Conservation (phyloP, 2,113 vertebrate genomes). For the Macquaria ambigua region DNA sequence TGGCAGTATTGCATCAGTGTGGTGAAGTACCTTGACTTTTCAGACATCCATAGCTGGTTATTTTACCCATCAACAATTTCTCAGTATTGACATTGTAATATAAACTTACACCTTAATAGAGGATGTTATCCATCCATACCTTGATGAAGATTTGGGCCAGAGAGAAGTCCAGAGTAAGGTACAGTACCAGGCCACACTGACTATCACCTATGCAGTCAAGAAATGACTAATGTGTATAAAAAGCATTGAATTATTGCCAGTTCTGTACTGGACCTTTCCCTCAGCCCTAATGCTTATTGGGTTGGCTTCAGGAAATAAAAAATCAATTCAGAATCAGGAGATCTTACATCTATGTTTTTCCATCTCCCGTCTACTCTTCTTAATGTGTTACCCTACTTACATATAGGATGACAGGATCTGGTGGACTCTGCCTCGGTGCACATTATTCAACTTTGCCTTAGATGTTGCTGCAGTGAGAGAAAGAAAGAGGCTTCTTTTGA, state of each 20-base stretch:
- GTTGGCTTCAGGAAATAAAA: background rate
- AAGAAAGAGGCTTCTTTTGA: constrained; percentile 40
- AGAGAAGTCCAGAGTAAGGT: background rate
- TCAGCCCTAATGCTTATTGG: background rate
- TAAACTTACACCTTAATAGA: background rate
- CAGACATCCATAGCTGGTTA: background rate
- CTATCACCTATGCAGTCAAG: background rate
- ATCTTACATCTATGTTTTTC: background rate
- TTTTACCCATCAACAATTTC: background rate
- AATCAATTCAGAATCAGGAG: background rate
- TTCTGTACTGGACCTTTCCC: background rate
- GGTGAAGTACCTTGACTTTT: background rate
- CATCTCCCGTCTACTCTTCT: background rate
- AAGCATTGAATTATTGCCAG: background rate
- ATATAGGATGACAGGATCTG: constrained; percentile 1
- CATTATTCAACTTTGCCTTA: constrained; percentile 15
- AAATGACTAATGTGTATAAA: background rate
- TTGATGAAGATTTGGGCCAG: background rate
- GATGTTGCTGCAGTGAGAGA: constrained; percentile 30
- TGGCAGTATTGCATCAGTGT: background rate
- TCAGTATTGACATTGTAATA: background rate
- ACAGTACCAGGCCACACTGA: background rate
- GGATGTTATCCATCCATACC: background rate
- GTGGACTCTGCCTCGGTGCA: background rate
- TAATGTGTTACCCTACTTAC: background rate